Evolutionary conservation across 2,113 vertebrate genomes (phyloP), one percentile per base, ranked within the genome.

Genomic region (Orthonyx spaldingii): DNA sequence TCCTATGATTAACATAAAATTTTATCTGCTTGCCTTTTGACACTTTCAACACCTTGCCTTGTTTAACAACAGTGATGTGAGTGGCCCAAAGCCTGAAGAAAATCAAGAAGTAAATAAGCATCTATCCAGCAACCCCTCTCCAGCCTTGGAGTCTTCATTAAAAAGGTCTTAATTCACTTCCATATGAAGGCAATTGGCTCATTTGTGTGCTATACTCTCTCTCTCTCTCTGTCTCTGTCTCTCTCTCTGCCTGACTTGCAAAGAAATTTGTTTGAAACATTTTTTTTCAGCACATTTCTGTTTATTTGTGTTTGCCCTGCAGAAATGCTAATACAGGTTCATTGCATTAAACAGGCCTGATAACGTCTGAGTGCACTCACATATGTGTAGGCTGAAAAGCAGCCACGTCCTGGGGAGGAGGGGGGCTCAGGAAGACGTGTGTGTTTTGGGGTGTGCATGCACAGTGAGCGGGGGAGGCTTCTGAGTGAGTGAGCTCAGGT

Each of bases 221-320:
- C 41, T 19, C 41, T 20, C 72, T n/a, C 68, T 90, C 78, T n/a
- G n/a, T n/a, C n/a, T n/a, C n/a, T n/a, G n/a, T n/a, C n/a, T 69
- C 72, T 90, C 78, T 92, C 78, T 94, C 90, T 95, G 90, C 76
- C 93, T 97, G 94, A 86, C 90, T 97, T 94, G 90, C 89, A 93
- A 88, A 93, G 91, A 88, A 94, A 95, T 94, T 96, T 95, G 89
- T 90, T 93, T 68, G 65, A 93, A 97, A 90, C 81, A 55, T 96
- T 96, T 92, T 98, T 97, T 98, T 96, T 81, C 77, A 21, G 81
- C 18, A 49, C 96, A 82, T 96, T 96, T 97, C 97, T 97, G 97
- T 98, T 97, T 98, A 98, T 96, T 97, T 96, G 94, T 94, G 97
- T 98, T 98, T 97, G 97, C 97, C 98, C 98, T 90, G 97, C 92